Evolutionary conservation across 2,888 invertebrate species (phyloP).

Genomic region (Axea sp.): DNA sequence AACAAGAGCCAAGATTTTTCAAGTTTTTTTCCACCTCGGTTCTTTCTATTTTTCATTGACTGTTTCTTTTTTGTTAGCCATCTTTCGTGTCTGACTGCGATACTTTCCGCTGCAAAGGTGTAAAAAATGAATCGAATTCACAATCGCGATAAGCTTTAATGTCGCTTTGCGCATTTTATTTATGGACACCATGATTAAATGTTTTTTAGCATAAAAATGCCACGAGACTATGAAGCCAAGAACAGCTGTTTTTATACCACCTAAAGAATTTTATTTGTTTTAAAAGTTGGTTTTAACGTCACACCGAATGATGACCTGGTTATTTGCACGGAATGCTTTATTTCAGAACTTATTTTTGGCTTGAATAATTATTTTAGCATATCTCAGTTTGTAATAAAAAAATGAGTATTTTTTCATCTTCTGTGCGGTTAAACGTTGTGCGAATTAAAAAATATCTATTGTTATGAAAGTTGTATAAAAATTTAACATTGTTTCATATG

Average conservation of each 20-base stretch:
- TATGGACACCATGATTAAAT: slow-evolving; percentile 32
- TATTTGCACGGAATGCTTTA: not conserved
- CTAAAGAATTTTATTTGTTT: not conserved
- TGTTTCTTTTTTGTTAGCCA: slow-evolving; percentile 14
- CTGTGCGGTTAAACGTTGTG: too few relatives aligned
- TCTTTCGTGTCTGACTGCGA: slow-evolving; percentile 28
- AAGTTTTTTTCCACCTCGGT: slow-evolving; percentile 7
- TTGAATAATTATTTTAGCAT: not conserved
- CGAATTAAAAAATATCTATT: too few relatives aligned
- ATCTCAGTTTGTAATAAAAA: too few relatives aligned
- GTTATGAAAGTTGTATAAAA: too few relatives aligned
- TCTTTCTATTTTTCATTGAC: slow-evolving; percentile 17
- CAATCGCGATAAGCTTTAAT: slow-evolving; percentile 33
- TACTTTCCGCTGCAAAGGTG: slow-evolving; percentile 24
- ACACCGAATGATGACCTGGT: too few relatives aligned
- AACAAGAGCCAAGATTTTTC: slow-evolving; percentile 45
- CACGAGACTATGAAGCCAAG: not conserved
- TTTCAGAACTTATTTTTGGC: not conserved
- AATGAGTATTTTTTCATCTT: too few relatives aligned
- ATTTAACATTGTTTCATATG: too few relatives aligned
- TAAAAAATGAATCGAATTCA: slow-evolving; percentile 44
- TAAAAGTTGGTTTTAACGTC: not conserved
- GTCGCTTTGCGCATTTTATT: slow-evolving; percentile 17
- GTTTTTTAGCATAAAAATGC: slow-evolving; percentile 11
- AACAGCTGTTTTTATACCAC: not conserved